These are phyloP conservation scores for Norana najaformis DNA, from an alignment of 2,888 invertebrate species.

Conservation along the genomic window DNA sequence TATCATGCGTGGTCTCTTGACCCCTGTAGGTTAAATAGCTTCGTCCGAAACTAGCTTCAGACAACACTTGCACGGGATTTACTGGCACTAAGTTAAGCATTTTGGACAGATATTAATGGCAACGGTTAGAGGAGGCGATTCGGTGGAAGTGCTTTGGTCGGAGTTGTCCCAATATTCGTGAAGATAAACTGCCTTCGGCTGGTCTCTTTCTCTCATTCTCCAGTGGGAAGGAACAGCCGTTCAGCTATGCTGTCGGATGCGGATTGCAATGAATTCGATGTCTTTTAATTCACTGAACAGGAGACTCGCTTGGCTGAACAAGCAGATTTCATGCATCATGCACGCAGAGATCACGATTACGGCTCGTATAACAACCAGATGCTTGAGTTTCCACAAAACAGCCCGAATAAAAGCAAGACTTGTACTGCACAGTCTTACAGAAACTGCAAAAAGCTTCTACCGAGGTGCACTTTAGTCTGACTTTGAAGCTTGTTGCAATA, in stretches of 20 bases:
- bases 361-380: neutral
- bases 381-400: neutral
- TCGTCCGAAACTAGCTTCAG: too few species aligned
- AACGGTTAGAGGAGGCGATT: neutral
- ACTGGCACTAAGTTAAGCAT: too few species aligned
- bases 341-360: neutral
- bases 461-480: too few species aligned
- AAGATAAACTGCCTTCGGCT: neutral
- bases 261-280: neutral
- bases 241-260: neutral
- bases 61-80: too few species aligned
- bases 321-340: conserved; percentile 13
- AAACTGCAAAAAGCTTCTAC: too few species aligned
- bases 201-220: neutral
- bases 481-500: too few species aligned
- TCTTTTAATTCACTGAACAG: neutral
- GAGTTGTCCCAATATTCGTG: neutral
- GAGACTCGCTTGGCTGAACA: conserved; percentile 3
- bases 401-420: too few species aligned
- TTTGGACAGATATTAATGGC: neutral
- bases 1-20: neutral
- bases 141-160: neutral
- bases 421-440: too few species aligned
- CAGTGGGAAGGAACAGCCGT: neutral
- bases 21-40: neutral